A percentile compares a stretch with the other conserved stretches of the same genome.
These are phyloP conservation scores for Drosophila jambulina DNA, from an alignment of 1,140 invertebrate species.

Conservation along the genomic window DNA sequence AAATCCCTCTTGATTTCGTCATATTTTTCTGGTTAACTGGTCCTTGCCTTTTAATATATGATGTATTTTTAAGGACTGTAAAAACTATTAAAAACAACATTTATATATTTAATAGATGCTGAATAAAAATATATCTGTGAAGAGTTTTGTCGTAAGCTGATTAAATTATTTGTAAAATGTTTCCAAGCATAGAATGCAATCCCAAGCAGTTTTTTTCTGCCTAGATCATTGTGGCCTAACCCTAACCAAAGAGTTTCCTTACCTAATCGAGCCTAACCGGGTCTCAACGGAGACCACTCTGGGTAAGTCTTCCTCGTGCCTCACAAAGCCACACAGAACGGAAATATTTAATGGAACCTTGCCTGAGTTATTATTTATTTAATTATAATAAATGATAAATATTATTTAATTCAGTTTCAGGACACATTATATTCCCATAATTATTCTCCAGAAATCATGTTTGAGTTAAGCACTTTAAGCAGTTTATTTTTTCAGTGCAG, in stretches of 20 bases:
- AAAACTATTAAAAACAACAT: background rate
- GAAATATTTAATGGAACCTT: background rate
- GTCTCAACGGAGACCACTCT: background rate
- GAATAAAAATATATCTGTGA: background rate
- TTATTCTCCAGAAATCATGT: background rate
- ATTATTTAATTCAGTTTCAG: background rate
- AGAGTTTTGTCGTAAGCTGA: background rate
- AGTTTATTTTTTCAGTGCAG: constrained; percentile 1
- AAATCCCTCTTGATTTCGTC: background rate
- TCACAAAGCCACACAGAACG: background rate
- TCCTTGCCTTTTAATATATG: too few species aligned
- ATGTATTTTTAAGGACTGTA: background rate
- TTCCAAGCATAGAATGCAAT: background rate
- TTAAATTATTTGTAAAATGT: background rate
- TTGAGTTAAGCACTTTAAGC: background rate
- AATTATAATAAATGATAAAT: background rate
- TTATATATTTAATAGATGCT: background rate
- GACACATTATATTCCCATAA: too few species aligned
- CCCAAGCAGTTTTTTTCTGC: background rate
- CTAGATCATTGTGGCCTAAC: constrained; percentile 29
- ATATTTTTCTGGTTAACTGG: background rate
- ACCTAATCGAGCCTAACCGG: constrained; percentile 33
- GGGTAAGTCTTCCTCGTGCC: constrained; percentile 7
- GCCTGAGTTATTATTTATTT: too few species aligned
- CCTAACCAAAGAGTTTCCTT: constrained; percentile 1